Conservation (phyloP, 2,888 invertebrate genomes). For the Minunthozetes semirufus region DNA sequence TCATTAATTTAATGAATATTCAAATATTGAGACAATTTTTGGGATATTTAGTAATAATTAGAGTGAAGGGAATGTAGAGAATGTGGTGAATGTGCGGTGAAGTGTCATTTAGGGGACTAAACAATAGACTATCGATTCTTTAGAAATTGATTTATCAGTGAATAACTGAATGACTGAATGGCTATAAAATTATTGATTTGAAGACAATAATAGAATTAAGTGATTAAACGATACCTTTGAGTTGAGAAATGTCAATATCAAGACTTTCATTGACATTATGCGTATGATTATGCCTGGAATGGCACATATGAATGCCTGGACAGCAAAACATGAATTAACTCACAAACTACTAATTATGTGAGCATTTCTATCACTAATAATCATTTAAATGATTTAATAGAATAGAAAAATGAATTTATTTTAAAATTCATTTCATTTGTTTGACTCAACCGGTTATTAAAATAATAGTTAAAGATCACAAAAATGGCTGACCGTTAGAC, state of each 20-base stretch:
- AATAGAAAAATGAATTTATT: constrained; percentile 8
- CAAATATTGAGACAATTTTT: background rate
- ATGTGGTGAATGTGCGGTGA: background rate
- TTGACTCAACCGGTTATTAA: constrained; percentile 1
- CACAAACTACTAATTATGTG: constrained; percentile 7
- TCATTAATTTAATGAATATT: background rate
- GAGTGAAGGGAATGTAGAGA: background rate
- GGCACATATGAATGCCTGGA: constrained; percentile 34
- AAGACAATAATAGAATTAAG: background rate
- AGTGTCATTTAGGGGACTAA: background rate
- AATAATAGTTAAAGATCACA: background rate
- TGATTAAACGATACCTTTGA: constrained; percentile 14
- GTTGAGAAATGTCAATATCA: constrained; percentile 26
- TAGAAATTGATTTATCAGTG: background rate
- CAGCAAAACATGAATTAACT: constrained; percentile 33
- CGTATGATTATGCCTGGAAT: constrained; percentile 33
- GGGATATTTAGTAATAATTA: background rate
- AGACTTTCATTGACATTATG: constrained; percentile 17
- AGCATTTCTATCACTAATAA: background rate
- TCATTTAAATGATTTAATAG: background rate
- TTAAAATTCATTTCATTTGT: background rate
- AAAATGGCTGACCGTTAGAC: constrained; percentile 27
- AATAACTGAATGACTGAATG: background rate
- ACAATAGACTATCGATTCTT: too few relatives aligned
- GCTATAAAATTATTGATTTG: background rate